Evolutionary conservation across 1,140 invertebrate species (phyloP).

Genomic region (Hypsibius dujardini): DNA sequence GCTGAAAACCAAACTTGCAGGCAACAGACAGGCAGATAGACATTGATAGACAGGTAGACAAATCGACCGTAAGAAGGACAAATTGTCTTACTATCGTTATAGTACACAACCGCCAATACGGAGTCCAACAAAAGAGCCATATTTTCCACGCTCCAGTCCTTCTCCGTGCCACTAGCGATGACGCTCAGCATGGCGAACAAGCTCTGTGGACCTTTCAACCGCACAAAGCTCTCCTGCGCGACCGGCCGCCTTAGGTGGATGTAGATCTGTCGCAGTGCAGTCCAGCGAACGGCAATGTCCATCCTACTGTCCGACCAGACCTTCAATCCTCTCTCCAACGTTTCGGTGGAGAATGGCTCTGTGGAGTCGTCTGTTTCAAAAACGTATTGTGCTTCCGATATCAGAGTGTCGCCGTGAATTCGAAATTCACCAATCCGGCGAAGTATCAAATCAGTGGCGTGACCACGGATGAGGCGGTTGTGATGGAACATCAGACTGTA

Average conservation of each 20-base stretch:
- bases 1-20: no score
- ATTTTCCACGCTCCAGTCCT: slow-evolving; percentile 8
- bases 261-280: not conserved
- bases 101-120: not conserved
- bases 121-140: not conserved
- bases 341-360: no score
- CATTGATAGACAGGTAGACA: no score
- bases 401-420: slow-evolving; percentile 4
- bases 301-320: not conserved
- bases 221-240: not conserved
- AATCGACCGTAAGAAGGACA: no score
- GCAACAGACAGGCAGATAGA: no score
- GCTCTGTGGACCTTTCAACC: slow-evolving; percentile 3
- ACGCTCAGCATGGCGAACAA: not conserved
- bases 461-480: slow-evolving; percentile 6
- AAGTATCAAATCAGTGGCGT: not conserved
- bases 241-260: not conserved
- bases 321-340: no score
- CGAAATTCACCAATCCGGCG: not conserved
- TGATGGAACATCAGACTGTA: slow-evolving; percentile 1
- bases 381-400: not conserved
- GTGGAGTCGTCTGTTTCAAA: not conserved
- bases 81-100: not conserved
- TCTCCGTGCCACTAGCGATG: not conserved
- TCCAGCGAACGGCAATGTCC: slow-evolving; percentile 4